Percentiles rank a stretch among this genome's conserved stretches.
phyloP scores from a whole-genome alignment of 2,113 vertebrate genomes.

The Tragelaphus scriptus region DNA sequence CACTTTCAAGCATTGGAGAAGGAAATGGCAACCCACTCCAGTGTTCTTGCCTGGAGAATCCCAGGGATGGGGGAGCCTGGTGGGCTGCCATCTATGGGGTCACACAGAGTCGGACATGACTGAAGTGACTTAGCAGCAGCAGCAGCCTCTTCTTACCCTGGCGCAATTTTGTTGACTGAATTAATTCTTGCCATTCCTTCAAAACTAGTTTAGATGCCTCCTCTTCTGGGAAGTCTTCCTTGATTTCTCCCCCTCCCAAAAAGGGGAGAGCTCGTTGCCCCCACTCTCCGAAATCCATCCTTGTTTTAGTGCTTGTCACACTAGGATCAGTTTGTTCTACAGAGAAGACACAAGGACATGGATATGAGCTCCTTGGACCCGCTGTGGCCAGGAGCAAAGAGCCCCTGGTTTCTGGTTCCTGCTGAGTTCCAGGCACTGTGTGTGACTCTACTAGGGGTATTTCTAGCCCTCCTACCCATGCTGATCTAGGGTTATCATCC shows the following conservation, averaged over 20 bases:
- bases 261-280: background rate
- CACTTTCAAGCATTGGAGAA: no score
- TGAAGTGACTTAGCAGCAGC: no score
- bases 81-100: no score
- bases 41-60: no score
- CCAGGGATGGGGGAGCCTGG: no score
- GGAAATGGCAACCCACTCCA: no score
- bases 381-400: background rate
- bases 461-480: background rate
- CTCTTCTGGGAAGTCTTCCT: background rate
- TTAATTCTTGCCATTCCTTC: background rate
- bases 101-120: no score
- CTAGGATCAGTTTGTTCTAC: background rate
- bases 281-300: background rate
- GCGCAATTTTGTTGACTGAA: background rate
- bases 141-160: background rate
- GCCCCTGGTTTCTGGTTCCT: background rate
- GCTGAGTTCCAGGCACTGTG: background rate
- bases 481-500: background rate
- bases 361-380: background rate
- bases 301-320: background rate
- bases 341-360: background rate
- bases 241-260: background rate
- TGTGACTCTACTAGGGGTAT: background rate
- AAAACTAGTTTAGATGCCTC: background rate